phyloP scores from a whole-genome alignment of 2,113 vertebrate species.

The Dasyurus viverrinus region DNA sequence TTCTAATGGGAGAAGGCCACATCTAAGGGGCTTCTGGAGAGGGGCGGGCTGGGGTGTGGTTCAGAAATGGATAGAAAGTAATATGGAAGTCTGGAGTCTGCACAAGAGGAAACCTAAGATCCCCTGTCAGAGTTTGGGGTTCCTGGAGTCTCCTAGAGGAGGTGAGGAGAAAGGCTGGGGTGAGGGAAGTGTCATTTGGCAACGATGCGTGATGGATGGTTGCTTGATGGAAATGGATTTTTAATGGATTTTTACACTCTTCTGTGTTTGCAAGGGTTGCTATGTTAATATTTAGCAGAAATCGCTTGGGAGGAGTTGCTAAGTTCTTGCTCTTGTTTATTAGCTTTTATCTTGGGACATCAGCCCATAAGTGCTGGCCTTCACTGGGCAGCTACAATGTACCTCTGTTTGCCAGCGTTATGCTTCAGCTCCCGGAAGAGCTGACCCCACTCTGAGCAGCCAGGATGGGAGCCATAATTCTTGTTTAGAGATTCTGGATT shows the following conservation, averaged over 20 bases:
- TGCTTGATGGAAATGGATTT: too few relatives aligned
- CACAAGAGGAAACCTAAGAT: background rate
- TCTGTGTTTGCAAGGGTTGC: background rate
- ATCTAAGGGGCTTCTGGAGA: too few relatives aligned
- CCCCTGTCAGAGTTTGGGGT: background rate
- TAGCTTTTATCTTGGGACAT: background rate
- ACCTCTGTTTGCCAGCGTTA: background rate
- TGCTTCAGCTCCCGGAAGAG: background rate
- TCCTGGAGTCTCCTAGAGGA: background rate
- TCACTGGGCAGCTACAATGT: background rate
- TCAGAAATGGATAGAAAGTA: too few relatives aligned
- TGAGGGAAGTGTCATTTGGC: too few relatives aligned
- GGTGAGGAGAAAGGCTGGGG: background rate
- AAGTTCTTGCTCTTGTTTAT: background rate
- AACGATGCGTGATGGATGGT: background rate
- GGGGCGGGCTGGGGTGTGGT: too few relatives aligned
- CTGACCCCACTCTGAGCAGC: background rate
- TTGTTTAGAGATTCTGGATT: background rate
- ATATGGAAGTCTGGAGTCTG: background rate
- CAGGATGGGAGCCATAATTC: background rate
- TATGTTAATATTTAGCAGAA: background rate
- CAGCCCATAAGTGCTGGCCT: background rate
- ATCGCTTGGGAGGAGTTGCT: background rate
- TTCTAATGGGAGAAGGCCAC: too few relatives aligned
- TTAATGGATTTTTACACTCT: too few relatives aligned